These are phyloP conservation scores for Limosa lapponica DNA, from an alignment of 2,797 vertebrate genomes.

Conservation along the genomic window DNA sequence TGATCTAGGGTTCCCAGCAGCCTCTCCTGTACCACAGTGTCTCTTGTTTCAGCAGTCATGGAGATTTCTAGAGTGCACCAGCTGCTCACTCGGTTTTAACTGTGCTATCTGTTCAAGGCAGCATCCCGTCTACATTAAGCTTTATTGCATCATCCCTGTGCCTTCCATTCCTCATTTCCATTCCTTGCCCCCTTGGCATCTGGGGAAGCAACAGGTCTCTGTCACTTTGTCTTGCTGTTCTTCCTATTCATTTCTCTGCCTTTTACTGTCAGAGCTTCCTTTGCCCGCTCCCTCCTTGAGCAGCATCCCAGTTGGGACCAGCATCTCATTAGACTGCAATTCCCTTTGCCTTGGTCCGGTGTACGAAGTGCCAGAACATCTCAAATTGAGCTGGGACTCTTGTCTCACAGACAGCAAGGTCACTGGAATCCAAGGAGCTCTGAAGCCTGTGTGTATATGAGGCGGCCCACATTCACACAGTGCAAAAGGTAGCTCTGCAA, in stretches of 20 bases:
- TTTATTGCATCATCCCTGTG: not conserved
- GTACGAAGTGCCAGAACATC: conserved; percentile 26
- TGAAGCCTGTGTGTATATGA: not conserved
- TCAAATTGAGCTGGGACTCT: conserved; percentile 27
- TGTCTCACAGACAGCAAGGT: conserved; percentile 24
- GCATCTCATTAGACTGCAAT: conserved; percentile 34
- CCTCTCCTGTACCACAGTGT: not conserved
- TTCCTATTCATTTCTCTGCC: conserved; percentile 21
- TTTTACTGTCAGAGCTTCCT: conserved; percentile 49
- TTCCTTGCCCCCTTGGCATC: conserved; percentile 12
- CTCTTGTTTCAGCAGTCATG: not conserved
- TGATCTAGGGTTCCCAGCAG: not conserved
- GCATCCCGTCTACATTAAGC: not conserved
- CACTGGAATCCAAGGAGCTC: not conserved
- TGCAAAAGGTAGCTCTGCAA: not conserved
- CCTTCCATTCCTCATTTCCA: conserved; percentile 29
- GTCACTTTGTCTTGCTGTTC: conserved; percentile 18
- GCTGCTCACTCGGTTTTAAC: conserved; percentile 18
- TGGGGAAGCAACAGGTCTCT: not conserved
- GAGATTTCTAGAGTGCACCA: not conserved
- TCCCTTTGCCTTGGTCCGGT: not conserved
- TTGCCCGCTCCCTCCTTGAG: conserved; percentile 10
- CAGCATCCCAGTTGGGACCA: not conserved
- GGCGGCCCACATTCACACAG: fast-evolving
- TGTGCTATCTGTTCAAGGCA: not conserved